Percentiles rank a stretch among this genome's conserved stretches.
Conservation (phyloP, 2,113 vertebrate species). For the Corydoras sp. region DNA sequence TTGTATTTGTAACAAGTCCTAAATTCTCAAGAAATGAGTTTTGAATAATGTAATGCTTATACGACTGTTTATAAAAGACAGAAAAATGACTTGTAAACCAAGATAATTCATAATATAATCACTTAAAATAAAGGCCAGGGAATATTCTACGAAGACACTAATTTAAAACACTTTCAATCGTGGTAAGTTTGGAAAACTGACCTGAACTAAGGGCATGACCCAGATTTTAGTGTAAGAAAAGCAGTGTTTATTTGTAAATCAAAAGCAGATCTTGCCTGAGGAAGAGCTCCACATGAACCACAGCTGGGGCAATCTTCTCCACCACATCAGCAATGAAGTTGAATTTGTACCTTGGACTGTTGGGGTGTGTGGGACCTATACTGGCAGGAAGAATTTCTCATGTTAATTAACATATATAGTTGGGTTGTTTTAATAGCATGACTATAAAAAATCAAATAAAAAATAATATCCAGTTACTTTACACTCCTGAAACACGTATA, state of each 20-base stretch:
- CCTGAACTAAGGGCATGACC: too few species aligned
- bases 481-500: conserved; percentile 1
- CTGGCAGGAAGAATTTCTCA: conserved; percentile 74
- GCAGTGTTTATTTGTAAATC: neutral
- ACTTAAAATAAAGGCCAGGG: too few species aligned
- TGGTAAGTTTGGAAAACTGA: too few species aligned
- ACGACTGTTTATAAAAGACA: too few species aligned
- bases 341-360: conserved; percentile 88
- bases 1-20: too few species aligned
- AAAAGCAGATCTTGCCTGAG: conserved; percentile 67
- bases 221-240: too few species aligned
- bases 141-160: too few species aligned
- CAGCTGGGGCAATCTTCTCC: conserved; percentile 90
- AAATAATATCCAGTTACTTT: neutral
- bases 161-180: too few species aligned
- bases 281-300: conserved; percentile 94
- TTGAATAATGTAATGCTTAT: too few species aligned
- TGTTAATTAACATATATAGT: conserved; percentile 53
- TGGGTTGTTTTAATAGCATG: neutral
- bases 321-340: conserved; percentile 98
- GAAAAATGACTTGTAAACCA: too few species aligned
- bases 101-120: too few species aligned
- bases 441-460: neutral
- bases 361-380: conserved; percentile 78
- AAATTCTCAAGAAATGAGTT: too few species aligned